A percentile compares a stretch with the other conserved stretches of the same genome.
Conservation (phyloP, 1,140 invertebrate genomes). For the Zaprionus inermis region DNA sequence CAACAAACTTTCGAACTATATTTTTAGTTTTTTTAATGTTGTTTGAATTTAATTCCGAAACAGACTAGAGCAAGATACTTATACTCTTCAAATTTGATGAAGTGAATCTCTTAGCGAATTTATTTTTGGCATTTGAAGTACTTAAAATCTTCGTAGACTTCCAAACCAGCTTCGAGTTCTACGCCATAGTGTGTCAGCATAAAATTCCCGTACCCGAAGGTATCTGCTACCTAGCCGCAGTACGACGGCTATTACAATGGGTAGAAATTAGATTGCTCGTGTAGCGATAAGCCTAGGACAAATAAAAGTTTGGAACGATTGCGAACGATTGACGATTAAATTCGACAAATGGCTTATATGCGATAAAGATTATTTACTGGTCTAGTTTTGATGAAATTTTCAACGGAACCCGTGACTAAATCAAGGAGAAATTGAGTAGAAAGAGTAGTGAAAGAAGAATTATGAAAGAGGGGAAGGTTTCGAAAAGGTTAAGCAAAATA, state of each 20-base stretch:
- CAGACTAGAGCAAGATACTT: too few relatives aligned
- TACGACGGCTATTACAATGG: slow-evolving; percentile 2
- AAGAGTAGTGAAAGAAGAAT: background rate
- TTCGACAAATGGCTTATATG: background rate
- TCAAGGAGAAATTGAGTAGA: background rate
- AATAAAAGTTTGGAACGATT: slow-evolving; percentile 26
- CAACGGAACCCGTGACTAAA: slow-evolving; percentile 20
- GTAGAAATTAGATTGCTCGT: slow-evolving; percentile 1
- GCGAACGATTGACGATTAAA: slow-evolving; percentile 50
- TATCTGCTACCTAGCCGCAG: background rate
- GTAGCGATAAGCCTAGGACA: slow-evolving; percentile 43
- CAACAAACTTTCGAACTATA: too few relatives aligned
- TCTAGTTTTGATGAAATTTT: background rate
- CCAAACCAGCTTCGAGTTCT: background rate
- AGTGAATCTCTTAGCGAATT: background rate
- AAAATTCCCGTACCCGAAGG: background rate
- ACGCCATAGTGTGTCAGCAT: slow-evolving; percentile 1
- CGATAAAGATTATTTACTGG: slow-evolving; percentile 35
- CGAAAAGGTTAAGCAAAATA: background rate
- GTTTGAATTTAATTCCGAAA: too few relatives aligned
- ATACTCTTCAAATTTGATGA: background rate
- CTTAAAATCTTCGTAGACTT: background rate
- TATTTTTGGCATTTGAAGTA: background rate
- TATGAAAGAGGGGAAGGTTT: background rate
- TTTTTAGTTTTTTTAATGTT: too few relatives aligned